A percentile compares a stretch with the other conserved stretches of the same genome.
phyloP scores from a whole-genome alignment of 2,888 invertebrate species.

The Lepeophtheirus nordmannii region DNA sequence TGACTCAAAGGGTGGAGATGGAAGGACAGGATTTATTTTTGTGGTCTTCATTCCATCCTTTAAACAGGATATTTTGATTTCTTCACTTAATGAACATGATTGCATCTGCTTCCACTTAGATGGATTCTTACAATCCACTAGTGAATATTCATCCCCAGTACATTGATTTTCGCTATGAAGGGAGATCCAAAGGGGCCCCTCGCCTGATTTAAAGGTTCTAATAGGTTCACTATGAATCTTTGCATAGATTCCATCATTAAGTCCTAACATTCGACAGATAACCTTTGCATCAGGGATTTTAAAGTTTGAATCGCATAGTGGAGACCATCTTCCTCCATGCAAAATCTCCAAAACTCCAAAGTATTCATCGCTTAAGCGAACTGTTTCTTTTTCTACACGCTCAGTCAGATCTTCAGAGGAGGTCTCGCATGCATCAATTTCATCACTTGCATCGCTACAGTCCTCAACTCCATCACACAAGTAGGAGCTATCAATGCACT shows the following conservation, averaged over 20 bases:
- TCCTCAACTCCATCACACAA: conserved; percentile 20
- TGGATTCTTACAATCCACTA: conserved; percentile 8
- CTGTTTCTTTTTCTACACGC: neutral
- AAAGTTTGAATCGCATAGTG: conserved; percentile 64
- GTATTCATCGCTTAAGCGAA: neutral
- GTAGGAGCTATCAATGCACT: conserved; percentile 9
- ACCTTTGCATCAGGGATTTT: conserved; percentile 41
- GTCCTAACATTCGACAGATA: conserved; percentile 8
- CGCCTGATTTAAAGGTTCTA: neutral
- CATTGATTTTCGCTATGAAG: conserved; percentile 1
- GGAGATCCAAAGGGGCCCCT: conserved; percentile 17
- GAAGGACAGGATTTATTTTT: neutral
- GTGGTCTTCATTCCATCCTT: neutral
- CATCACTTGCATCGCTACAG: conserved; percentile 20
- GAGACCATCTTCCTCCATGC: conserved; percentile 54
- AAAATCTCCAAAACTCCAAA: conserved; percentile 56
- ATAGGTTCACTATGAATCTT: conserved; percentile 7
- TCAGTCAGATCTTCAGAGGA: neutral
- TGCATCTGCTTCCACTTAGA: conserved; percentile 15
- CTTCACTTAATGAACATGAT: conserved; percentile 7
- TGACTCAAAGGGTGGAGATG: neutral
- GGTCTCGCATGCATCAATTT: neutral
- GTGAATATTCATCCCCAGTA: conserved; percentile 12
- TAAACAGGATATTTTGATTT: conserved; percentile 12
- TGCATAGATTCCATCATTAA: neutral